Conservation (phyloP, 2,113 vertebrate genomes). For the Lates calcarifer region DNA sequence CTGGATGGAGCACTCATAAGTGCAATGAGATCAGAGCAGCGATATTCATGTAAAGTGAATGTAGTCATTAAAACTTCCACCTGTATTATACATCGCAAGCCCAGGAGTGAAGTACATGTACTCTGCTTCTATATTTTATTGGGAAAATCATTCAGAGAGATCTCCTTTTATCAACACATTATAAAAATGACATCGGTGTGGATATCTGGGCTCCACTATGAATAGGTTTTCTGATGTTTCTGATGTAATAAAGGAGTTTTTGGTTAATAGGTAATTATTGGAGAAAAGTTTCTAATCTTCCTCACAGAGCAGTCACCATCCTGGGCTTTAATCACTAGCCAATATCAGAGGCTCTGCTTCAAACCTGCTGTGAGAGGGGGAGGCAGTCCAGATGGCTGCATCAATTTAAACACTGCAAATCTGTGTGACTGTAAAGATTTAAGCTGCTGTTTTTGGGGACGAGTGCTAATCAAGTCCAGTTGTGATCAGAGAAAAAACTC, state of each 20-base stretch:
- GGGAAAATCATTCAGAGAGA: slow-evolving; percentile 6
- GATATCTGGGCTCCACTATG: neutral
- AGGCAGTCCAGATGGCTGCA: slow-evolving; percentile 51
- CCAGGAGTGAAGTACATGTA: slow-evolving; percentile 16
- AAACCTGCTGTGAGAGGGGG: slow-evolving; percentile 37
- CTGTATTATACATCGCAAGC: slow-evolving; percentile 17
- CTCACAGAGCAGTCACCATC: neutral
- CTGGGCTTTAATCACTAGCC: slow-evolving; percentile 17
- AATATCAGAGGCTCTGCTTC: slow-evolving; percentile 10
- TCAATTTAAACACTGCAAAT: slow-evolving; percentile 46
- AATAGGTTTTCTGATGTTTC: neutral
- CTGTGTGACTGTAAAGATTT: slow-evolving; percentile 36
- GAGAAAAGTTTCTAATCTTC: slow-evolving; percentile 10
- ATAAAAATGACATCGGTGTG: neutral
- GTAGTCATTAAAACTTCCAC: slow-evolving; percentile 52
- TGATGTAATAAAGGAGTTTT: neutral
- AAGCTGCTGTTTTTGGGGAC: slow-evolving; percentile 25
- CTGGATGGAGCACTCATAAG: neutral
- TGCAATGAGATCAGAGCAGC: slow-evolving; percentile 28
- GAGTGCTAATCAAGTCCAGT: slow-evolving; percentile 40
- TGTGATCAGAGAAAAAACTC: slow-evolving; percentile 24
- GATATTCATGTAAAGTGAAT: slow-evolving; percentile 13
- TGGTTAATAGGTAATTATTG: slow-evolving; percentile 9
- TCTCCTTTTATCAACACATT: slow-evolving; percentile 5
- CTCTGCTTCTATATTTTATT: slow-evolving; percentile 29